phyloP scores from a whole-genome alignment of 2,888 invertebrate species.

The Ophraella communa region DNA sequence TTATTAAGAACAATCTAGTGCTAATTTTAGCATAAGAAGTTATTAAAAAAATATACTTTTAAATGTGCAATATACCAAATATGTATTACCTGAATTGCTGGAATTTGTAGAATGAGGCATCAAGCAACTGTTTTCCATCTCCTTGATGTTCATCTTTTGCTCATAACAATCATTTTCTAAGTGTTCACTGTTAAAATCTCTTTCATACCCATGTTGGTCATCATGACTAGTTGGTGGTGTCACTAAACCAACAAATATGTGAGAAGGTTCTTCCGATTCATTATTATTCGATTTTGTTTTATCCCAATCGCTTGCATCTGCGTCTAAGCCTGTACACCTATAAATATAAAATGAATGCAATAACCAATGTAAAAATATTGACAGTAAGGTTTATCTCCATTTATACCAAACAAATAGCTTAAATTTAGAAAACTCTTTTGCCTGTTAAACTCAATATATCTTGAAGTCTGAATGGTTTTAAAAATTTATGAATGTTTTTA shows the following conservation, averaged over 20 bases:
- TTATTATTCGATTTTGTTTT: neutral
- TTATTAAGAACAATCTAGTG: too few relatives aligned
- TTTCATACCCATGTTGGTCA: constrained; percentile 28
- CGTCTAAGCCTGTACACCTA: neutral
- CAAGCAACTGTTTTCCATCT: neutral
- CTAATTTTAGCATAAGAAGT: too few relatives aligned
- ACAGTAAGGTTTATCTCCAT: too few relatives aligned
- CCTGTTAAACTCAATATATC: too few relatives aligned
- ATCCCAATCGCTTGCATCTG: neutral
- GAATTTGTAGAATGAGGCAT: neutral
- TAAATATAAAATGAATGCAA: neutral
- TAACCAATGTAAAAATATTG: too few relatives aligned
- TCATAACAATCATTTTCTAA: neutral
- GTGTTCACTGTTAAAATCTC: constrained; percentile 19
- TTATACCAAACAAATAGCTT: too few relatives aligned
- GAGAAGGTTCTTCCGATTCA: constrained; percentile 8
- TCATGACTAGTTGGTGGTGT: constrained; percentile 40
- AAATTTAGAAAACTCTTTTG: too few relatives aligned
- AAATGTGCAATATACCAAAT: too few relatives aligned
- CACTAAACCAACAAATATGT: constrained; percentile 30
- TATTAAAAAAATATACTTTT: neutral
- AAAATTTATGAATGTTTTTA: too few relatives aligned
- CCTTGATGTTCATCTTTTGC: neutral
- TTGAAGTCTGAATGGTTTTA: too few relatives aligned
- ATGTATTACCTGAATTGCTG: neutral